Percentiles rank a stretch among this genome's conserved stretches.
Evolutionary conservation across 2,888 invertebrate species (phyloP).

Genomic region (Vannuccia rotundouncinata): DNA sequence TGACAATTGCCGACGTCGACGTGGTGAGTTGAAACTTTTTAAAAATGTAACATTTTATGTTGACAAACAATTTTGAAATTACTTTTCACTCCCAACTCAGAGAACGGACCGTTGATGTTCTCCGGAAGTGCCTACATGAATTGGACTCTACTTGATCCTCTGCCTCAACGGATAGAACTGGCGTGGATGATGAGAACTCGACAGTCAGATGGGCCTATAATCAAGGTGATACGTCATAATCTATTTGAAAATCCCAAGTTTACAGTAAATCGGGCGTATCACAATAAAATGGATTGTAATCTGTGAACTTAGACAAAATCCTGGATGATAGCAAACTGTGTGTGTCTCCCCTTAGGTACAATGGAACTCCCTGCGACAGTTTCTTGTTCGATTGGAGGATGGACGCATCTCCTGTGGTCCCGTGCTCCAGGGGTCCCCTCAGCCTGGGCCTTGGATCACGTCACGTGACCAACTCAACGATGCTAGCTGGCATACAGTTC

Average conservation of each 20-base stretch:
- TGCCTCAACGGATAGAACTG: not conserved
- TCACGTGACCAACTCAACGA: not conserved
- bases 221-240: not conserved
- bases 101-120: not conserved
- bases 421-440: not conserved
- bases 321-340: no score
- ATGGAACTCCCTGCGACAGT: constrained; percentile 11
- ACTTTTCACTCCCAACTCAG: no score
- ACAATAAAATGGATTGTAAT: no score
- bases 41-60: no score
- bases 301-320: no score
- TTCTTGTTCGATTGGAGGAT: not conserved
- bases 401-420: not conserved
- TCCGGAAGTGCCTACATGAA: constrained; percentile 21
- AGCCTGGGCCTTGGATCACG: not conserved
- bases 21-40: no score
- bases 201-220: not conserved
- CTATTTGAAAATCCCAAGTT: no score
- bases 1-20: not conserved
- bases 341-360: no score
- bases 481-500: constrained; percentile 25
- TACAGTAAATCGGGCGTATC: no score
- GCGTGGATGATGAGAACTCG: not conserved
- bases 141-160: not conserved
- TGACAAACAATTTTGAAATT: no score